Conservation (phyloP, 2,888 invertebrate species). For the Cephus pulcher region DNA sequence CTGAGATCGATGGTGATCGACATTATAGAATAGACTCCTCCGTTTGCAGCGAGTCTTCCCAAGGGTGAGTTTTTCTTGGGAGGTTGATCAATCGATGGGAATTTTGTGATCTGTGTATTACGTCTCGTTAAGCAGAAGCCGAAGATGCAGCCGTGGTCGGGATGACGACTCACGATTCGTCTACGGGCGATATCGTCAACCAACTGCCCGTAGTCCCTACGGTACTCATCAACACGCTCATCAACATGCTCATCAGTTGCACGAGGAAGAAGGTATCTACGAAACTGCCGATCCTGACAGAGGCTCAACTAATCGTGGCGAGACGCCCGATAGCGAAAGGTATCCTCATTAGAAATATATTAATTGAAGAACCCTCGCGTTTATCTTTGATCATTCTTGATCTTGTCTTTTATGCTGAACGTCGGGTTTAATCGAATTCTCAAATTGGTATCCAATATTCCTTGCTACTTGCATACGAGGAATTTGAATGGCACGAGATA, state of each 20-base stretch:
- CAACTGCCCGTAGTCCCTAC: constrained; percentile 71
- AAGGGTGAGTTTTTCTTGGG: constrained; percentile 70
- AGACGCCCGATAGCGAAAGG: constrained; percentile 92
- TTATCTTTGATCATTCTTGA: neutral
- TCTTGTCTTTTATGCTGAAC: neutral
- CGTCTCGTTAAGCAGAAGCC: constrained; percentile 66
- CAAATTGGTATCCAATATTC: neutral
- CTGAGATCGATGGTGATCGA: constrained; percentile 90
- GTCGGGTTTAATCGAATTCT: neutral
- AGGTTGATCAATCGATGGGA: neutral
- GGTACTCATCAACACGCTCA: constrained; percentile 69
- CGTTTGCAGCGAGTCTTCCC: constrained; percentile 80
- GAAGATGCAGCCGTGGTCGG: constrained; percentile 71
- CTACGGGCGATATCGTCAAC: constrained; percentile 72
- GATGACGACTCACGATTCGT: constrained; percentile 82
- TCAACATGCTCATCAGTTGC: constrained; percentile 70
- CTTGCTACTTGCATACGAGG: neutral
- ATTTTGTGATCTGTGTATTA: too few species aligned
- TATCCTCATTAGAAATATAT: constrained; percentile 55
- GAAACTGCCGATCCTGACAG: constrained; percentile 85
- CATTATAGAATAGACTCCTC: constrained; percentile 86
- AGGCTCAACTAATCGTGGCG: constrained; percentile 77
- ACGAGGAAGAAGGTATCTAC: constrained; percentile 87
- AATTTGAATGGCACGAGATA: neutral
- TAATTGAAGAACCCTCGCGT: neutral